These are phyloP conservation scores for Limanda limanda DNA, from an alignment of 2,113 vertebrate species.

Conservation along the genomic window DNA sequence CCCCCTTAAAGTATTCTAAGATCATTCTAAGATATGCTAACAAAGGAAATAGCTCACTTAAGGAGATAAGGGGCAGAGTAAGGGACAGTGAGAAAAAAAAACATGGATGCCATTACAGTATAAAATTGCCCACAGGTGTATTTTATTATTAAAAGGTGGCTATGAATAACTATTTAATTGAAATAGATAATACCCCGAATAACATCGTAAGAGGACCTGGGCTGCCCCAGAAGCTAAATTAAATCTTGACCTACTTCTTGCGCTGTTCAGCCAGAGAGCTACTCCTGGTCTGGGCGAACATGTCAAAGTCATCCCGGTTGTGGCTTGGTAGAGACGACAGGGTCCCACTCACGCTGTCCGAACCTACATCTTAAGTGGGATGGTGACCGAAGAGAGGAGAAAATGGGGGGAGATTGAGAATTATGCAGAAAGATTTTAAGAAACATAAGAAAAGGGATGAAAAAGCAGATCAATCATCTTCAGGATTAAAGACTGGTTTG, in stretches of 20 bases:
- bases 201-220: background rate
- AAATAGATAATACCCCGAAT: constrained; percentile 11
- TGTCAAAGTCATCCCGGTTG: constrained; percentile 92
- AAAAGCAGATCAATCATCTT: background rate
- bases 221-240: constrained; percentile 15
- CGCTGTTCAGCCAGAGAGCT: constrained; percentile 92
- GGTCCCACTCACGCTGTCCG: constrained; percentile 87
- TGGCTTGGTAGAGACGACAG: constrained; percentile 85
- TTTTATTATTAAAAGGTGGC: constrained; percentile 17
- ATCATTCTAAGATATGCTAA: background rate
- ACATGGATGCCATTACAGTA: background rate
- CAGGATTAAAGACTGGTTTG: background rate
- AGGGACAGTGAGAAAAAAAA: background rate
- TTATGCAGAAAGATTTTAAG: background rate
- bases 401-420: background rate
- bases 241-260: constrained; percentile 86
- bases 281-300: constrained; percentile 95
- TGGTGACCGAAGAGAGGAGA: background rate
- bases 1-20: too few species aligned
- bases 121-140: background rate
- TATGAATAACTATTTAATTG: constrained; percentile 22
- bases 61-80: constrained; percentile 1
- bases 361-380: constrained; percentile 84
- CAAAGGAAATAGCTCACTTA: background rate
- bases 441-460: background rate